phyloP scores from a whole-genome alignment of 1,140 invertebrate species.

The Drepana arcuata region DNA sequence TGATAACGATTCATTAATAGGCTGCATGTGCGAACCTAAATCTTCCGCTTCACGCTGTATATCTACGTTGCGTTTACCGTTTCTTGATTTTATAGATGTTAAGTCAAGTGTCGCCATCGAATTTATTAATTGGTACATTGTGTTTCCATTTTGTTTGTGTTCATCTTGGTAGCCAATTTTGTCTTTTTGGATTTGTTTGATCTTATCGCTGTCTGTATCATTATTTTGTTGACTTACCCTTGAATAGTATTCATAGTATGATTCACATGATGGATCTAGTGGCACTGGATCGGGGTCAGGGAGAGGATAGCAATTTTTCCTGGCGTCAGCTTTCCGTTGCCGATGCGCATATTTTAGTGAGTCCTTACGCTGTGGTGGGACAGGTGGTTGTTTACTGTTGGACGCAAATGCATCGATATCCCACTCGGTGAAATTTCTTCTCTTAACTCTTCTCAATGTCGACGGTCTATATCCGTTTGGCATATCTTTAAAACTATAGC shows the following conservation, averaged over 20 bases:
- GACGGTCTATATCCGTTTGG: conserved; percentile 74
- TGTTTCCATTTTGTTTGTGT: conserved; percentile 32
- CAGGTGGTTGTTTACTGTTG: conserved; percentile 55
- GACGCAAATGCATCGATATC: conserved; percentile 59
- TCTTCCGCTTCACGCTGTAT: conserved; percentile 55
- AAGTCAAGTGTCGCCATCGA: conserved; percentile 65
- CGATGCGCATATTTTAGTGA: conserved; percentile 67
- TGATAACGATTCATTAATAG: conserved; percentile 56
- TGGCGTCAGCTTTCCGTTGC: conserved; percentile 59
- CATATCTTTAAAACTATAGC: conserved; percentile 73
- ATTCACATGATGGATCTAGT: conserved; percentile 62
- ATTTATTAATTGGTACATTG: conserved; percentile 63
- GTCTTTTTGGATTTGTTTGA: conserved; percentile 53
- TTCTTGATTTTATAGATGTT: conserved; percentile 45
- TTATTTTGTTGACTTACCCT: conserved; percentile 69
- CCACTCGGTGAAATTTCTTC: conserved; percentile 72
- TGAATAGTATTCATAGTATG: conserved; percentile 70
- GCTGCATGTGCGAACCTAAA: conserved; percentile 57
- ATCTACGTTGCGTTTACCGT: conserved; percentile 40
- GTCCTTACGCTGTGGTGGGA: conserved; percentile 59
- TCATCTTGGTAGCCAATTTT: conserved; percentile 21
- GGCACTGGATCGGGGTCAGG: conserved; percentile 56
- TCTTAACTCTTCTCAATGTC: conserved; percentile 67
- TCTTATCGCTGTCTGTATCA: conserved; percentile 63
- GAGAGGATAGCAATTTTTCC: conserved; percentile 54